phyloP scores from a whole-genome alignment of 2,888 invertebrate genomes.

The Chrysolina oricalcia region DNA sequence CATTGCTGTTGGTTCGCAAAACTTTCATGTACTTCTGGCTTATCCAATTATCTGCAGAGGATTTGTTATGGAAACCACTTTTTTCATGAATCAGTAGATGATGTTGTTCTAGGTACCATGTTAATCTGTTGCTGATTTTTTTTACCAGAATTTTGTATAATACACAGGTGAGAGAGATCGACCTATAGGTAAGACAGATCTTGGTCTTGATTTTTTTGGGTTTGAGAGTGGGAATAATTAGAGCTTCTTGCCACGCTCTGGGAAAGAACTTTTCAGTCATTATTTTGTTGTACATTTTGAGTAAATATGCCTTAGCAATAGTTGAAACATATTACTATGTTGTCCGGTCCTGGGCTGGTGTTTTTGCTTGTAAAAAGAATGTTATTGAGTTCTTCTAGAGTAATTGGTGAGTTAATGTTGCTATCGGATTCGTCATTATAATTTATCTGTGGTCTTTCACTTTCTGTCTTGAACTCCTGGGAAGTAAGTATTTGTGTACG shows the following conservation, averaged over 20 bases:
- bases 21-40: too few species aligned
- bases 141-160: too few species aligned
- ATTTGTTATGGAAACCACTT: constrained; percentile 20
- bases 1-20: too few species aligned
- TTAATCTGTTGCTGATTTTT: constrained; percentile 14
- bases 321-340: constrained; percentile 8
- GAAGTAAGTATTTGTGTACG: constrained; percentile 3
- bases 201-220: constrained; percentile 17
- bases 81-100: neutral
- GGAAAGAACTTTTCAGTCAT: constrained; percentile 9
- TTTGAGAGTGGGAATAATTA: constrained; percentile 31
- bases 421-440: too few species aligned
- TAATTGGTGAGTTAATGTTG: too few species aligned
- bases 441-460: too few species aligned
- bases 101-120: too few species aligned
- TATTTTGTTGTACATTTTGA: constrained; percentile 16
- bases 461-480: too few species aligned
- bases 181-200: too few species aligned
- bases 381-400: too few species aligned
- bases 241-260: constrained; percentile 22
- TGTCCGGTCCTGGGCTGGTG: constrained; percentile 8
- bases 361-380: too few species aligned
- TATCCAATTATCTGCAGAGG: constrained; percentile 10
- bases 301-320: constrained; percentile 14
- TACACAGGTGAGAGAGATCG: too few species aligned